These are phyloP conservation scores for Acrobeloides nanus DNA, from an alignment of 2,888 invertebrate genomes.

Conservation along the genomic window DNA sequence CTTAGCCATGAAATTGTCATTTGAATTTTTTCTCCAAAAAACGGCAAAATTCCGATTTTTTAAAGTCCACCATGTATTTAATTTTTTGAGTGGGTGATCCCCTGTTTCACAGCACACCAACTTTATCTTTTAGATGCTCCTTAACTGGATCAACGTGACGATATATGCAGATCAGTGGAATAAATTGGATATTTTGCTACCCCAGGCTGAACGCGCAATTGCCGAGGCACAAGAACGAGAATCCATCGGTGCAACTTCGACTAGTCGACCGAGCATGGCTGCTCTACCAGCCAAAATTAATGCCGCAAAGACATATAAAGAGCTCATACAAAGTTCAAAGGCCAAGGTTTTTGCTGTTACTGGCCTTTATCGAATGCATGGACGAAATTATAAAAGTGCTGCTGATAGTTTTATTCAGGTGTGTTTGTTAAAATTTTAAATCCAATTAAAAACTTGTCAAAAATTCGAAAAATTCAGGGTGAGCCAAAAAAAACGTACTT, in stretches of 20 bases:
- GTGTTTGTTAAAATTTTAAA: constrained; percentile 9
- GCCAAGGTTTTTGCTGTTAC: constrained; percentile 34
- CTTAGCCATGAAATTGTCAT: too few species aligned
- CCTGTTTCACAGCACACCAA: too few species aligned
- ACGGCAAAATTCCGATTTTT: too few species aligned
- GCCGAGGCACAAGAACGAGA: constrained; percentile 38
- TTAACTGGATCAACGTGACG: constrained; percentile 38
- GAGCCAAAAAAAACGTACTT: too few species aligned
- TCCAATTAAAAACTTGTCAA: neutral
- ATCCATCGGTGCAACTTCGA: constrained; percentile 4
- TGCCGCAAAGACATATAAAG: constrained; percentile 7
- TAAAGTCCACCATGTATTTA: too few species aligned
- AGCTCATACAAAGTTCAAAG: constrained; percentile 22
- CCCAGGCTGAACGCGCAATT: constrained; percentile 36
- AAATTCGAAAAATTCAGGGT: too few species aligned
- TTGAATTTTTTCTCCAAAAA: too few species aligned
- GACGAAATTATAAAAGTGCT: constrained; percentile 23
- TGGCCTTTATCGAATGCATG: constrained; percentile 24
- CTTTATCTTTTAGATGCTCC: too few species aligned
- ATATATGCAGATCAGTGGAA: constrained; percentile 34
- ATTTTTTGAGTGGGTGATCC: too few species aligned
- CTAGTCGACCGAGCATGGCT: too few species aligned
- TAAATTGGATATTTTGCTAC: constrained; percentile 28
- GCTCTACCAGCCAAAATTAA: neutral
- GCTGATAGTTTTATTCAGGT: constrained; percentile 34